Evolutionary conservation across 2,888 invertebrate genomes (phyloP).

Genomic region (Didymodactylos carnosus): DNA sequence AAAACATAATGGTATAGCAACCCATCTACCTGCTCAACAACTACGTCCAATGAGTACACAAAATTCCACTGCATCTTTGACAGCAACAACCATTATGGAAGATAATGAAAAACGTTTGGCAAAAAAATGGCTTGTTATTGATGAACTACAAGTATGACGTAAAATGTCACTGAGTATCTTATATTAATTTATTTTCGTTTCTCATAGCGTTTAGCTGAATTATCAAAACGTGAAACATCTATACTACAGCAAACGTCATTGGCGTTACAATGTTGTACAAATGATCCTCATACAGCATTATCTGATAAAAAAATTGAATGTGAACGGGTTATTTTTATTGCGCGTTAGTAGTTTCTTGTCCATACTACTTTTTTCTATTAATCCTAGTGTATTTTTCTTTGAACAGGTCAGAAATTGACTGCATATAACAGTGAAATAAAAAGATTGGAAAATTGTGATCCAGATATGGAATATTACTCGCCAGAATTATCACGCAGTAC

Average conservation of each 20-base stretch:
- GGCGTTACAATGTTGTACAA: background rate
- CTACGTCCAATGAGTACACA: background rate
- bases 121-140: background rate
- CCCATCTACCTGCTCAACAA: background rate
- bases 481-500: background rate
- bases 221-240: background rate
- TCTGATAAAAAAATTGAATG: conserved; percentile 1
- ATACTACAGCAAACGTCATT: background rate
- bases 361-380: background rate
- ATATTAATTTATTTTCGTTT: background rate
- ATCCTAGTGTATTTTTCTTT: too few species aligned
- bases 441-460: background rate
- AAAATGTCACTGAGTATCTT: too few species aligned
- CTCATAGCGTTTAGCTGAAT: background rate
- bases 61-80: background rate
- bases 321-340: background rate
- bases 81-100: background rate
- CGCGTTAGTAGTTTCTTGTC: background rate
- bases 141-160: background rate
- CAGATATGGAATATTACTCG: background rate
- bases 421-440: background rate
- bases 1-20: background rate
- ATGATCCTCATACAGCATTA: background rate
- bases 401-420: background rate
- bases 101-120: background rate